phyloP scores from a whole-genome alignment of 2,888 invertebrate species.

The Eupithecia inturbata region DNA sequence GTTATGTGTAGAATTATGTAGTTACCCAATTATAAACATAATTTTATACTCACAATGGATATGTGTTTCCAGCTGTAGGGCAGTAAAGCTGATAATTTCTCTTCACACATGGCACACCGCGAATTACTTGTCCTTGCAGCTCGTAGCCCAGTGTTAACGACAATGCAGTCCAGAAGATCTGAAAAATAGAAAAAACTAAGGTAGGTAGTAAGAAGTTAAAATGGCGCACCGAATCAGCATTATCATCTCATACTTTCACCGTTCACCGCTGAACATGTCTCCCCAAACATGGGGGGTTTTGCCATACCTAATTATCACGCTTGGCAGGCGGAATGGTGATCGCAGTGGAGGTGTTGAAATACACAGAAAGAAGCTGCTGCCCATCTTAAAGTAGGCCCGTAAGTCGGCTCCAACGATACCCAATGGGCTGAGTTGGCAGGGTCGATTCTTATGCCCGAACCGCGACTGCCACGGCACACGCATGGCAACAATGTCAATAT shows the following conservation, averaged over 20 bases:
- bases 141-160: conserved; percentile 94
- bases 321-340: too few relatives aligned
- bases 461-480: too few relatives aligned
- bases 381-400: too few relatives aligned
- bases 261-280: neutral
- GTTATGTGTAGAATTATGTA: too few relatives aligned
- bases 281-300: neutral
- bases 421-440: too few relatives aligned
- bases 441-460: too few relatives aligned
- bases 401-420: too few relatives aligned
- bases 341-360: too few relatives aligned
- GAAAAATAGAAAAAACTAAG: conserved; percentile 47
- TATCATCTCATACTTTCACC: neutral
- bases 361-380: too few relatives aligned
- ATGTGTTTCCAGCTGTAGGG: conserved; percentile 95
- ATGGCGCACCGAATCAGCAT: neutral
- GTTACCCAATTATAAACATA: too few relatives aligned
- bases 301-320: too few relatives aligned
- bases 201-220: neutral
- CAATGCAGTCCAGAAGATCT: conserved; percentile 96
- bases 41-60: conserved; percentile 92
- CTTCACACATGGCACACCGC: conserved; percentile 96
- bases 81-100: conserved; percentile 95
- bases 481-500: too few relatives aligned
- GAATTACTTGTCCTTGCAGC: conserved; percentile 93